Percentiles rank a stretch among this genome's conserved stretches.
Conservation (phyloP, 2,888 invertebrate genomes). For the Pterostichus madidus region DNA sequence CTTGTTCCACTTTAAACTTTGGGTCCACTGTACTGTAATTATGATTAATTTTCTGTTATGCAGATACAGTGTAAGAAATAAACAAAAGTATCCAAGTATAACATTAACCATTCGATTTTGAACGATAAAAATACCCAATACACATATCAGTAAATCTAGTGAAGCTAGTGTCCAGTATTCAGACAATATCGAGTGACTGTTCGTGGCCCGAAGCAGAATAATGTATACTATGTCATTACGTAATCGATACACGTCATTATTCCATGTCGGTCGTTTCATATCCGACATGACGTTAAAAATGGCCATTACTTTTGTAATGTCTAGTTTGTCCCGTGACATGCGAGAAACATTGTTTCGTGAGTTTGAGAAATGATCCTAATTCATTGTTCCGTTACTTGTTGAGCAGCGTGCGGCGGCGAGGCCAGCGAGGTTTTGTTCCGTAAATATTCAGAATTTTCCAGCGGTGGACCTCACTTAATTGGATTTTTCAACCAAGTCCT, state of each 20-base stretch:
- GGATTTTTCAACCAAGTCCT: conserved; percentile 32
- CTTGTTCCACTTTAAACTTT: too few relatives aligned
- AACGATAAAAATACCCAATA: too few relatives aligned
- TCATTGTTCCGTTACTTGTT: conserved; percentile 63
- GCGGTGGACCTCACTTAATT: conserved; percentile 32
- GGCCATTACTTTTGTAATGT: conserved; percentile 62
- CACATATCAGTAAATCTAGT: too few relatives aligned
- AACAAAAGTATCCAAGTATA: too few relatives aligned
- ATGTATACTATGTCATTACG: conserved; percentile 16
- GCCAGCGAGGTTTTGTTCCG: conserved; percentile 20
- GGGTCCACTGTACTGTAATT: too few relatives aligned
- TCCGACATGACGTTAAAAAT: conserved; percentile 63
- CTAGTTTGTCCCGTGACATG: conserved; percentile 63
- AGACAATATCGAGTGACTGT: not conserved
- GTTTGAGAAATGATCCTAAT: conserved; percentile 66
- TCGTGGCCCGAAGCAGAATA: not conserved
- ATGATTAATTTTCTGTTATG: too few relatives aligned
- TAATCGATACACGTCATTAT: conserved; percentile 22
- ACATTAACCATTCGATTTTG: too few relatives aligned
- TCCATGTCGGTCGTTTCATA: conserved; percentile 16
- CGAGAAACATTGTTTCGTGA: conserved; percentile 61
- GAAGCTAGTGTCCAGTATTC: too few relatives aligned
- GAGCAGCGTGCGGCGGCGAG: conserved; percentile 1
- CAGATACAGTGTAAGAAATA: too few relatives aligned
- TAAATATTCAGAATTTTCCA: conserved; percentile 37